Evolutionary conservation across 2,797 vertebrate species (phyloP).

Genomic region (Varecia variegata): DNA sequence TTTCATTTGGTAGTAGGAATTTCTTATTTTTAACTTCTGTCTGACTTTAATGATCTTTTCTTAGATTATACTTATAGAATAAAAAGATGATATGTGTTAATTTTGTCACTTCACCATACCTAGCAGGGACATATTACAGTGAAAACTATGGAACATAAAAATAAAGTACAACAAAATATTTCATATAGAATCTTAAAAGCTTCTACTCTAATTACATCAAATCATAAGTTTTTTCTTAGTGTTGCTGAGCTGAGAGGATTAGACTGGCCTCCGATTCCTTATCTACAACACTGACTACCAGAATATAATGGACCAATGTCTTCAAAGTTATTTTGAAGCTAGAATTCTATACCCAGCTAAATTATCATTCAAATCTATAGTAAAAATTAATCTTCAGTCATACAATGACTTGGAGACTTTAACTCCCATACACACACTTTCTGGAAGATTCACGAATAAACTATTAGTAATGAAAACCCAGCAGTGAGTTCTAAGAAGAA

Average conservation of each 20-base stretch:
- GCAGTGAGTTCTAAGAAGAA: slow-evolving; percentile 13
- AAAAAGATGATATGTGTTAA: not conserved
- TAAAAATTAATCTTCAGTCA: not conserved
- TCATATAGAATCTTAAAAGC: not conserved
- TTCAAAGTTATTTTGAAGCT: slow-evolving; percentile 24
- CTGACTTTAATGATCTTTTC: not conserved
- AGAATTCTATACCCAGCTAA: slow-evolving; percentile 9
- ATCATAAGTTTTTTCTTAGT: not conserved
- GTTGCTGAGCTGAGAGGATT: not conserved
- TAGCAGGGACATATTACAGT: not conserved
- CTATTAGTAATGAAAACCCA: not conserved
- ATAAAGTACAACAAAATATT: not conserved
- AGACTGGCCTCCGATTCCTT: not conserved
- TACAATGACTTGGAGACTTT: not conserved
- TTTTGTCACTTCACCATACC: not conserved
- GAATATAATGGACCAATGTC: not conserved
- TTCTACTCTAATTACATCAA: not conserved
- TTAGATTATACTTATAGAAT: not conserved
- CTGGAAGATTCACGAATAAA: slow-evolving; percentile 22
- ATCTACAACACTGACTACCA: not conserved
- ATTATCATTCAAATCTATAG: not conserved
- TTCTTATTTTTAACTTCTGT: not conserved
- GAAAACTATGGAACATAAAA: not conserved
- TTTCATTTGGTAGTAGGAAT: not conserved
- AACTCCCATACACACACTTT: not conserved